Evolutionary conservation across 2,113 vertebrate species (phyloP), one percentile per base, ranked within the genome.

Genomic region (Plestiodon gilberti): DNA sequence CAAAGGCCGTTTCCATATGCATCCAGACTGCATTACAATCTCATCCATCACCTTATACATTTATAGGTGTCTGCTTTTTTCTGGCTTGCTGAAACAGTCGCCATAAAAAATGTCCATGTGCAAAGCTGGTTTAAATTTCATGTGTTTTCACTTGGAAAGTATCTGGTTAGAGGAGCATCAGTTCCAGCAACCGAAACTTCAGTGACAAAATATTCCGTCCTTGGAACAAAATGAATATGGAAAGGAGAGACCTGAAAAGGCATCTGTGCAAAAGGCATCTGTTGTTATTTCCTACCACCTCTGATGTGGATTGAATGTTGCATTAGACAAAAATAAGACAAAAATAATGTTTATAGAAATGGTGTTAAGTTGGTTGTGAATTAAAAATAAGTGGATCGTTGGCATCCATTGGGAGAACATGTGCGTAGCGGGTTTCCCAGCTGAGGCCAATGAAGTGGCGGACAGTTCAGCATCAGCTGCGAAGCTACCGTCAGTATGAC

Each of bases 81-180:
- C 90, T 92, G 90, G 82, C 90, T 89, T 92, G 90, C 94, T 94
- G 92, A 94, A 95, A 96, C 70, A 91, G 85, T 89, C 90, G 71
- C 85, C 91, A 92, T 95, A 95, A 96, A 93, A 95, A 95, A 95
- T 67, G 90, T 94, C 93, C 89, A 76, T 80, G 90, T 93, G 90
- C 95, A 95, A 95, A 95, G 90, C 91, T 94, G 93, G 91, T 92
- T 96, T 96, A 93, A 96, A 94, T 96, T 96, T 94, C 88, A 96
- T 93, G 92, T 83, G 80, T 94, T 95, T 96, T 96, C 93, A 93
- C 92, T 94, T 95, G 91, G 88, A 94, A 93, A 94, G 82, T 94
- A 90, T 94, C 93, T 96, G 89, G 91, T 92, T 94, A 94, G 92
- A 94, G 92, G 94, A 95, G 92, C 94, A 93, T 90, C 93, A 94